Evolutionary conservation across 2,113 vertebrate species (phyloP), one percentile per base, ranked within the genome.

Genomic region (Phalacrocorax pelagicus): DNA sequence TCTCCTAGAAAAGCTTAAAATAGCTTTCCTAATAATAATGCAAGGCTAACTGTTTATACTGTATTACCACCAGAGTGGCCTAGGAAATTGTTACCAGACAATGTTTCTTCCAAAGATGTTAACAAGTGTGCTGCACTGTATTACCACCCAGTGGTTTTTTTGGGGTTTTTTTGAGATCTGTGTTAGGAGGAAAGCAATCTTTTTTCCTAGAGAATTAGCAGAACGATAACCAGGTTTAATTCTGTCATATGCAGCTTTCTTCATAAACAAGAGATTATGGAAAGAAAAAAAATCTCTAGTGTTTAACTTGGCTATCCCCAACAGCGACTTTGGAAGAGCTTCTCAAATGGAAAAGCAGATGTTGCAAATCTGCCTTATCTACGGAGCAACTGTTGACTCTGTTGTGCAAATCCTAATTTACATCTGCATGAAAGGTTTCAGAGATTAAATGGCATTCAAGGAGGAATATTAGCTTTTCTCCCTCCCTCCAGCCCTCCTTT

Each of bases 301-400:
- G 91, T 96, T 97, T 96, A 90, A 93, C 51, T 94, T 97, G 89
- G 95, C 91, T 92, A 77, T 90, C 75, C 74, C 81, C 1, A 0
- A 47, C 73, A 79, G 81, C 1, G 38, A 79, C 92, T 95, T 93
- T 95, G 91, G 96, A 94, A 94, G 86, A 93, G 86, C 84, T 93
- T 89, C 88, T 82, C 78, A 27, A 94, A 97, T 94, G 86, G 94
- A 95, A 96, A 97, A 97, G 96, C 97, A 97, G 97, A 97, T 97
- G 97, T 97, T 96, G 88, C 96, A 97, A 96, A 97, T 97, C 97
- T 97, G 95, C 94, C 96, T 97, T 96, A 94, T 96, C 94, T 94
- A 58, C 2, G 0, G 82, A 96, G 96, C 92, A 96, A 97, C 95
- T 96, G 96, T 96, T 96, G 97, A 97, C 95, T 96, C 93, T 94